These are phyloP conservation scores for Atethmia centrago DNA, from an alignment of 2,888 invertebrate genomes.

Conservation along the genomic window DNA sequence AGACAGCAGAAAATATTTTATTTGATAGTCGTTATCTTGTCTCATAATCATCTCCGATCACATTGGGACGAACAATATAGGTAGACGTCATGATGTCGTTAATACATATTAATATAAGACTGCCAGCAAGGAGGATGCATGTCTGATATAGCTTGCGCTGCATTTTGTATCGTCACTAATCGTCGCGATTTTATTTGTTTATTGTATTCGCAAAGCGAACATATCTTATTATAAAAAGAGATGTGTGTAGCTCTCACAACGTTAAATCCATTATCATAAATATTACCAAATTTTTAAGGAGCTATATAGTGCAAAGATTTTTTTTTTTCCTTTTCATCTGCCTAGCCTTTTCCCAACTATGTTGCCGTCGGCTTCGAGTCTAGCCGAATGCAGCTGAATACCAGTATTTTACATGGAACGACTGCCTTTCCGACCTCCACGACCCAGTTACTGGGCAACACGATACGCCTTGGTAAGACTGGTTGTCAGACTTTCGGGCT, in stretches of 20 bases:
- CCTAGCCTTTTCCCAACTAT: too few species aligned
- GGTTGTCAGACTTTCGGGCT: too few species aligned
- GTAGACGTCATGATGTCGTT: not conserved
- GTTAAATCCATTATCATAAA: not conserved
- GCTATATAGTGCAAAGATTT: too few species aligned
- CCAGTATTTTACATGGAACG: too few species aligned
- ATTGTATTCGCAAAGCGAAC: not conserved
- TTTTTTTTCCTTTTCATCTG: too few species aligned
- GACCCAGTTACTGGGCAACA: too few species aligned
- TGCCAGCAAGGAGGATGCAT: not conserved
- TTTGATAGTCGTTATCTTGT: constrained; percentile 11
- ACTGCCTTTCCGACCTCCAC: too few species aligned
- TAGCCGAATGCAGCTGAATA: too few species aligned
- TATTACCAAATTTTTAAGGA: not conserved
- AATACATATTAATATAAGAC: not conserved
- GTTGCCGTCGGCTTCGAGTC: too few species aligned
- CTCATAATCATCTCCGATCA: not conserved
- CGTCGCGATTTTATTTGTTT: too few species aligned
- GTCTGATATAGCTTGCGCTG: not conserved
- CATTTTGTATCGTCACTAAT: not conserved
- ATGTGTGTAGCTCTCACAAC: not conserved
- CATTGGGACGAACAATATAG: not conserved
- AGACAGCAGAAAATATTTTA: constrained; percentile 18
- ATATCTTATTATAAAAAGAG: not conserved
- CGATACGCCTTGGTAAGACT: too few species aligned